A percentile compares a stretch with the other conserved stretches of the same genome.
Evolutionary conservation across 2,113 vertebrate genomes (phyloP).

Genomic region (Taxidea taxus): DNA sequence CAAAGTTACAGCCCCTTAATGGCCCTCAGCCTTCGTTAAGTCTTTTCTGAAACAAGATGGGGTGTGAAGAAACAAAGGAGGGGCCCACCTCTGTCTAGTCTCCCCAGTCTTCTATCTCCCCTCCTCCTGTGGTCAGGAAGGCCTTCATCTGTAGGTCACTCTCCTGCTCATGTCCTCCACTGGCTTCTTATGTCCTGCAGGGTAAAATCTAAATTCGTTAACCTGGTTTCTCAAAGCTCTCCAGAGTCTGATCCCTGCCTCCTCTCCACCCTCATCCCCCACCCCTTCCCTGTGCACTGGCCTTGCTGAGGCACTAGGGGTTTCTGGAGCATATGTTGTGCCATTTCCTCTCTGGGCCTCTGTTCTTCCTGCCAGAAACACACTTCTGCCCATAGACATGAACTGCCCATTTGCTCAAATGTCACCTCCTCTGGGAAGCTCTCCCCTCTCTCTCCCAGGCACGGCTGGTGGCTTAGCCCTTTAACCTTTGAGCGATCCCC

Average conservation of each 20-base stretch:
- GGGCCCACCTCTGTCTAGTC: neutral
- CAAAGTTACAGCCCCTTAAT: neutral
- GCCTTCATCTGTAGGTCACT: neutral
- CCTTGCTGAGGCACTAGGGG: neutral
- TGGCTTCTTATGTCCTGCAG: neutral
- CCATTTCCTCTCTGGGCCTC: neutral
- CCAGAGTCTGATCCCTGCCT: neutral
- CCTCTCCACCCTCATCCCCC: neutral
- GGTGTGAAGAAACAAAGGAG: neutral
- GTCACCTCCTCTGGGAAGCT: neutral
- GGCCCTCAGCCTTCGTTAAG: neutral
- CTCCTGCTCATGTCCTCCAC: neutral
- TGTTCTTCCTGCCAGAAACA: neutral
- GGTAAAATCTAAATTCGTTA: neutral
- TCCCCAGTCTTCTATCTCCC: neutral
- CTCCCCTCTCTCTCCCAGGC: neutral
- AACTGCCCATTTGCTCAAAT: neutral
- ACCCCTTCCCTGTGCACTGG: neutral
- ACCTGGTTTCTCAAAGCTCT: neutral
- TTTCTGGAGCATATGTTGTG: neutral
- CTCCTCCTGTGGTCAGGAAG: neutral
- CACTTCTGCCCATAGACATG: neutral
- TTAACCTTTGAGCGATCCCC: neutral
- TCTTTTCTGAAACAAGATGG: neutral
- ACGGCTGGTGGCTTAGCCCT: neutral